Conservation (phyloP, 1,140 invertebrate genomes). For the Nebria ingens region DNA sequence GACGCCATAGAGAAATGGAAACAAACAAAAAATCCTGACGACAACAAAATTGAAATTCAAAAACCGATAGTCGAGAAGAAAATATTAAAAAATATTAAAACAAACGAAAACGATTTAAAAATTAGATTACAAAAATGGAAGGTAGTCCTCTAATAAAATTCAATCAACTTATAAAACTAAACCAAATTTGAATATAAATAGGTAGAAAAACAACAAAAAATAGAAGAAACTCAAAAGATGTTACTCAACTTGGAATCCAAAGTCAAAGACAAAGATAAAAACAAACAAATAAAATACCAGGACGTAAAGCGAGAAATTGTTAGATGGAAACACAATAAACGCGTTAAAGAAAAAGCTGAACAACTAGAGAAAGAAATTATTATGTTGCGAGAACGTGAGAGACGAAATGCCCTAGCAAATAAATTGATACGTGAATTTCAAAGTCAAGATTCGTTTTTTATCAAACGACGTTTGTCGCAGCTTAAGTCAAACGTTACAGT, state of each 20-base stretch:
- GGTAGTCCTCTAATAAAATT: constrained; percentile 12
- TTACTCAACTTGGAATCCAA: not conserved
- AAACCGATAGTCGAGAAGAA: not conserved
- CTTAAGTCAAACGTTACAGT: constrained; percentile 19
- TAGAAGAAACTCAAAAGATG: constrained; percentile 1
- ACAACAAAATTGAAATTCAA: not conserved
- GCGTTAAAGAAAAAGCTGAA: constrained; percentile 15
- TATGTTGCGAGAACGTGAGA: constrained; percentile 9
- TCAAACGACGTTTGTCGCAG: constrained; percentile 10
- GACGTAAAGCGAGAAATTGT: constrained; percentile 15
- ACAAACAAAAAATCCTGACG: constrained; percentile 11
- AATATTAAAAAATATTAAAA: constrained; percentile 14
- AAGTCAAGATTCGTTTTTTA: constrained; percentile 24
- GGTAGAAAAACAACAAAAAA: not conserved
- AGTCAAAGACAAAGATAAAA: constrained; percentile 14
- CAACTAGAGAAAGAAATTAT: constrained; percentile 13
- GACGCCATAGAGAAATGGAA: constrained; percentile 37
- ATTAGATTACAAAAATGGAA: constrained; percentile 16
- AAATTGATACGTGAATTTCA: constrained; percentile 28
- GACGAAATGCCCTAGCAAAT: constrained; percentile 24
- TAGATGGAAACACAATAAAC: constrained; percentile 21
- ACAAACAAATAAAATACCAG: constrained; percentile 14
- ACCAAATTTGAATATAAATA: constrained; percentile 19
- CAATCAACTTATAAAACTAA: constrained; percentile 10
- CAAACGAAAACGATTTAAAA: constrained; percentile 14